A percentile compares a stretch with the other conserved stretches of the same genome.
Evolutionary conservation across 2,888 invertebrate genomes (phyloP).

Genomic region (Antheraea yamamai): DNA sequence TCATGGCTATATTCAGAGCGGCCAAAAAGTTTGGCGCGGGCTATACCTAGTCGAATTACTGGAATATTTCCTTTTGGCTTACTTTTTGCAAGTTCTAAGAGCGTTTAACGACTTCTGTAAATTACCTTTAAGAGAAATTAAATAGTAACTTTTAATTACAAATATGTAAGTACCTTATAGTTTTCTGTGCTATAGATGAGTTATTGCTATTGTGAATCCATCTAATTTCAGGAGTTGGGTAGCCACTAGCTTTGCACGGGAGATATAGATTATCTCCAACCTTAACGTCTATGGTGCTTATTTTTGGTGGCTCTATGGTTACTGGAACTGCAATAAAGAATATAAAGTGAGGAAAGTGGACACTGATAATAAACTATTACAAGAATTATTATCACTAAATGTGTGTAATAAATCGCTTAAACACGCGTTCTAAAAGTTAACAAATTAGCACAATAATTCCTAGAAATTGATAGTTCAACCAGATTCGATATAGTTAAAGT

Average conservation of each 20-base stretch:
- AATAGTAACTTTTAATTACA: not conserved
- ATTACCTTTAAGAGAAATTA: not conserved
- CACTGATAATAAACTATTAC: not conserved
- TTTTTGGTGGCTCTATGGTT: constrained; percentile 37
- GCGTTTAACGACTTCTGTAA: not conserved
- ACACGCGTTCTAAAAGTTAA: not conserved
- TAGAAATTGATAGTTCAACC: too few species aligned
- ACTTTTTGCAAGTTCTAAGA: not conserved
- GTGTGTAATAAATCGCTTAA: not conserved
- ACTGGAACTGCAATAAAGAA: constrained; percentile 35
- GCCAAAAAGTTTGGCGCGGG: too few species aligned
- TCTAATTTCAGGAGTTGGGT: constrained; percentile 44
- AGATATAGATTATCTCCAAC: constrained; percentile 38
- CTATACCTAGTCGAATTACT: not conserved
- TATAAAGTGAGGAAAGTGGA: not conserved
- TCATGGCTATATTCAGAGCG: too few species aligned
- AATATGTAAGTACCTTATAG: constrained; percentile 33
- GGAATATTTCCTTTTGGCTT: not conserved
- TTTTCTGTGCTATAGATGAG: constrained; percentile 20
- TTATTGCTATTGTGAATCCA: constrained; percentile 43
- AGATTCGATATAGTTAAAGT: too few species aligned
- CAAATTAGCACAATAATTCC: not conserved
- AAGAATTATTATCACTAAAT: not conserved
- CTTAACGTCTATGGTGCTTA: constrained; percentile 27
- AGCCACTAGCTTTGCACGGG: constrained; percentile 47